These are phyloP conservation scores for Microctenopoma stevenorrisi DNA, from an alignment of 2,797 vertebrate genomes.

Conservation along the genomic window DNA sequence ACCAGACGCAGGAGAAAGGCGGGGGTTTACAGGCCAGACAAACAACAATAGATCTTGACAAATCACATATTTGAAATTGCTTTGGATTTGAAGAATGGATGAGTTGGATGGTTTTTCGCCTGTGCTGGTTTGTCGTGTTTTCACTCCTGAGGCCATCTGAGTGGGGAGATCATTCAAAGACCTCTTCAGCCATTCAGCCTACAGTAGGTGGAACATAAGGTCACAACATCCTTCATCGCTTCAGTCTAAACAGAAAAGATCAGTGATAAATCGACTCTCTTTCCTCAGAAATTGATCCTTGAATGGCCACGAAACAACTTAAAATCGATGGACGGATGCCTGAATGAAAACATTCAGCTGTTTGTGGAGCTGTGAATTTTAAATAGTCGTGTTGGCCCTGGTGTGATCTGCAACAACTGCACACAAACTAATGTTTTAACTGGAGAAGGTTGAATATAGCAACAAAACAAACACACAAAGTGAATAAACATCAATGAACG, in stretches of 20 bases:
- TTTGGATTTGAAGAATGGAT: too few relatives aligned
- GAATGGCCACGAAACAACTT: neutral
- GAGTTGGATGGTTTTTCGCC: too few relatives aligned
- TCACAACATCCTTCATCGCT: constrained; percentile 23
- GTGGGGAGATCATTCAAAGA: constrained; percentile 39
- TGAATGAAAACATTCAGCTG: neutral
- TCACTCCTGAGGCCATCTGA: constrained; percentile 28
- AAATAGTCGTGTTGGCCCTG: neutral
- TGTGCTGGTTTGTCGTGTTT: constrained; percentile 44
- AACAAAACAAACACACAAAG: neutral
- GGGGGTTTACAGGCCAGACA: constrained; percentile 50
- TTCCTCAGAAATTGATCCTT: neutral
- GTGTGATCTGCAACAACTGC: too few relatives aligned
- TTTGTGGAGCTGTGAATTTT: neutral
- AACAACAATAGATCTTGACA: constrained; percentile 47
- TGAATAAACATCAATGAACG: neutral
- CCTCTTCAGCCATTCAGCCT: constrained; percentile 30
- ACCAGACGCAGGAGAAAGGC: constrained; percentile 33
- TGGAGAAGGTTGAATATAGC: neutral
- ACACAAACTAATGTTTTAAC: too few relatives aligned
- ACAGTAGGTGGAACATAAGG: constrained; percentile 32
- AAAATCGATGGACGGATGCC: neutral
- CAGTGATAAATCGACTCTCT: constrained; percentile 21
- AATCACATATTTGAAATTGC: constrained; percentile 57
- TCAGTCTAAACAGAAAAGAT: constrained; percentile 18